phyloP scores from a whole-genome alignment of 2,888 invertebrate genomes.

The Thymelicus sylvestris region DNA sequence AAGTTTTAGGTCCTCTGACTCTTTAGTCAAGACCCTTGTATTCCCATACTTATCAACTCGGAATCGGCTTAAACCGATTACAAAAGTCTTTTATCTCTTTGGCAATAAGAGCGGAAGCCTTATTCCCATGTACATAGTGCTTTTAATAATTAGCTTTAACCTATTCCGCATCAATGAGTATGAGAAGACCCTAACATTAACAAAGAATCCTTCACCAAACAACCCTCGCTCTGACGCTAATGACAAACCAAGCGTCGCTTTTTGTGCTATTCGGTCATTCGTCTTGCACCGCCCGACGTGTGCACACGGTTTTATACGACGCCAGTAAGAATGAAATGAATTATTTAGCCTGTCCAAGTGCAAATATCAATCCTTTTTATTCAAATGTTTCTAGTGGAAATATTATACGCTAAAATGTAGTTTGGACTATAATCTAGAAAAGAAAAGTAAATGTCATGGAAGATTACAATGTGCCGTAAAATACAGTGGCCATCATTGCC shows the following conservation, averaged over 20 bases:
- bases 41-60: too few relatives aligned
- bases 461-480: too few relatives aligned
- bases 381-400: slow-evolving; percentile 17
- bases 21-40: too few relatives aligned
- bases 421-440: too few relatives aligned
- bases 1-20: background rate
- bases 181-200: slow-evolving; percentile 10
- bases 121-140: too few relatives aligned
- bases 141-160: too few relatives aligned
- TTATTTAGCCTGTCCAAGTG: slow-evolving; percentile 34
- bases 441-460: too few relatives aligned
- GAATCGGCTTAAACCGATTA: too few relatives aligned
- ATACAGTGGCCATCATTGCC: too few relatives aligned
- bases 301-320: slow-evolving; percentile 61
- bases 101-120: too few relatives aligned
- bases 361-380: slow-evolving; percentile 33
- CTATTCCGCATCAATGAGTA: too few relatives aligned
- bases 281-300: slow-evolving; percentile 72
- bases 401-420: background rate
- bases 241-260: slow-evolving; percentile 69
- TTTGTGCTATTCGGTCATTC: slow-evolving; percentile 76
- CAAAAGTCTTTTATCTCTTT: too few relatives aligned
- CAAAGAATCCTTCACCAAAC: slow-evolving; percentile 13
- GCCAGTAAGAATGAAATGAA: slow-evolving; percentile 54
- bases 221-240: slow-evolving; percentile 69